Base-by-base conservation (phyloP, 2,888 invertebrate species). In the Byasa hedistus region DNA sequence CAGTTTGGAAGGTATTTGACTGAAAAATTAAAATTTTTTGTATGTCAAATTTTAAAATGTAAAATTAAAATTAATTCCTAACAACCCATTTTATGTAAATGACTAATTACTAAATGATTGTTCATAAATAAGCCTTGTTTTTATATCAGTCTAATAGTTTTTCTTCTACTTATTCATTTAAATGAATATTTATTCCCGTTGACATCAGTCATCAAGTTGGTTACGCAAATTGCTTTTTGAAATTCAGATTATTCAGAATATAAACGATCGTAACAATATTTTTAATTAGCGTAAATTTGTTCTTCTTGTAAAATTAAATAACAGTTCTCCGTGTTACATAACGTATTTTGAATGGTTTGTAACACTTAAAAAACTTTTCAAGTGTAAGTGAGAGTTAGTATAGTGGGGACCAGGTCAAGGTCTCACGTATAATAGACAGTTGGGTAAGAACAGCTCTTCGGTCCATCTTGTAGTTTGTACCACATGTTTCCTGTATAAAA, bases 351-450 rank as follows among this genome's bases (percentile, higher is more conserved):
- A 60, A 66, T 59, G 36, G 62, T 63, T 57, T 66, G 68, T 67
- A 67, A 67, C 67, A 64, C 70, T 69, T 69, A 69, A 70, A 68
- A 71, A 69, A 70, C 61, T 63, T 69, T 71, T 69, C 68, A 68
- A 74, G 83, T 84, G 78, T 77, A 76, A 74, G 72, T 71, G 81
- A 80, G 80, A 83, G 82, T 79, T 79, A 77, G 83, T 85, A 85
- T 84, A 82, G 83, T 83, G 83, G 84, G 82, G 87, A 84, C 80
- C 82, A 82, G 87, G 88, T 89, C 89, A 90, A 87, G 89, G 90
- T 77, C 85, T 80, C 70, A 73, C 74, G 80, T 85, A 65, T 60
- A 82, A 82, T 81, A 80, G 77, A 66, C 73, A 70, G 80, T 89
- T 89, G 82, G 84, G 87, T 81, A 89, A 89, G 78, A 76, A 32